Conservation (phyloP, 2,888 invertebrate species). For the Thymelicus acteon region DNA sequence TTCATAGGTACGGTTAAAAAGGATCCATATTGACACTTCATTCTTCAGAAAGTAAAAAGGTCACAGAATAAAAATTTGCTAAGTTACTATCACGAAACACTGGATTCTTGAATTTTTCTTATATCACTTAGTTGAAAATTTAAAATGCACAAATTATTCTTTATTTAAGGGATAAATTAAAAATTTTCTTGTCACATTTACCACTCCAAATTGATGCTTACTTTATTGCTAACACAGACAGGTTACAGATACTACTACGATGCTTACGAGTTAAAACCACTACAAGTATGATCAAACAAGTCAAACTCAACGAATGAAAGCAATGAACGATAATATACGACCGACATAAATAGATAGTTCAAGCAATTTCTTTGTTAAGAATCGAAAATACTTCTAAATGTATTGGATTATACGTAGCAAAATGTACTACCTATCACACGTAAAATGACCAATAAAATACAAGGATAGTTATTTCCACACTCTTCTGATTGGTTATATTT, state of each 20-base stretch:
- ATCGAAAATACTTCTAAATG: constrained; percentile 48
- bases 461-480: constrained; percentile 45
- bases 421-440: constrained; percentile 47
- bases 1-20: constrained; percentile 50
- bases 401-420: constrained; percentile 50
- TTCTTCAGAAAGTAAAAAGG: constrained; percentile 63
- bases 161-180: constrained; percentile 1
- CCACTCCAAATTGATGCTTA: constrained; percentile 47
- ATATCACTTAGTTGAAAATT: background rate
- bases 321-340: constrained; percentile 62
- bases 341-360: constrained; percentile 50
- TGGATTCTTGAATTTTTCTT: constrained; percentile 13
- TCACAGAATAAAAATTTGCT: constrained; percentile 65
- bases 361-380: constrained; percentile 49
- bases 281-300: constrained; percentile 58
- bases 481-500: constrained; percentile 51
- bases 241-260: constrained; percentile 16
- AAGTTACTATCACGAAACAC: constrained; percentile 54
- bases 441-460: constrained; percentile 52
- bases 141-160: constrained; percentile 4
- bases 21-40: constrained; percentile 66
- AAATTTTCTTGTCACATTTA: constrained; percentile 46
- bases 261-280: constrained; percentile 53
- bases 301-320: constrained; percentile 72
- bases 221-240: constrained; percentile 10